phyloP scores from a whole-genome alignment of 2,888 invertebrate genomes.

The Smittia aterrima region DNA sequence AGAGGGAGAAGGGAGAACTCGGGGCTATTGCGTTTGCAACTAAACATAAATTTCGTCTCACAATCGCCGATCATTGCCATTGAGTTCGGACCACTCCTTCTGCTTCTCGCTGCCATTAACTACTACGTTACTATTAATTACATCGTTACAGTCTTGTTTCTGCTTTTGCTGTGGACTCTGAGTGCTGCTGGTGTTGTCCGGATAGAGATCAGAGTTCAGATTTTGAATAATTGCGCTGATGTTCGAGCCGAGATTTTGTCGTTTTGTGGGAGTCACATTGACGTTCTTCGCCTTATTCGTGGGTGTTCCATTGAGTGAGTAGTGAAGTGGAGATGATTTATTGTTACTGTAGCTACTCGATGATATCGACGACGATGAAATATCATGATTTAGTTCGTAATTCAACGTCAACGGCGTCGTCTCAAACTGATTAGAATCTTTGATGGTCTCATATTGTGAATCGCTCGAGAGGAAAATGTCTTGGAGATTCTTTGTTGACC shows the following conservation, averaged over 20 bases:
- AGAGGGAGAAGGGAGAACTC: background rate
- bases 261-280: slow-evolving; percentile 49
- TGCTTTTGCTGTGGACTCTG: slow-evolving; percentile 26
- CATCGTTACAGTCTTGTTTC: slow-evolving; percentile 41
- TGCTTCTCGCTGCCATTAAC: slow-evolving; percentile 44
- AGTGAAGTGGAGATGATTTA: slow-evolving; percentile 37
- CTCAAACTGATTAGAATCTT: slow-evolving; percentile 48
- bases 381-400: slow-evolving; percentile 45
- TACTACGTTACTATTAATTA: slow-evolving; percentile 39
- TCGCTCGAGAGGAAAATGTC: slow-evolving; percentile 59
- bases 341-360: slow-evolving; percentile 36
- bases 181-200: slow-evolving; percentile 44
- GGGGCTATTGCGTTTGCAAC: background rate
- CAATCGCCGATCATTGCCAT: slow-evolving; percentile 49
- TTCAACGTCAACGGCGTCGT: slow-evolving; percentile 45
- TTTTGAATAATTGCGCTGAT: slow-evolving; percentile 56
- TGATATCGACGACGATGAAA: slow-evolving; percentile 43
- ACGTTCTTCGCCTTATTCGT: slow-evolving; percentile 23
- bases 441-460: slow-evolving; percentile 61
- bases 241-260: slow-evolving; percentile 53
- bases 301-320: slow-evolving; percentile 12
- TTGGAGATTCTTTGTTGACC: slow-evolving; percentile 52
- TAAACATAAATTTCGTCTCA: slow-evolving; percentile 54
- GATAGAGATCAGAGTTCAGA: slow-evolving; percentile 54
- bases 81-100: slow-evolving; percentile 51